A percentile compares a stretch with the other conserved stretches of the same genome.
phyloP scores from a whole-genome alignment of 1,140 invertebrate species.

The Nasonia giraulti region DNA sequence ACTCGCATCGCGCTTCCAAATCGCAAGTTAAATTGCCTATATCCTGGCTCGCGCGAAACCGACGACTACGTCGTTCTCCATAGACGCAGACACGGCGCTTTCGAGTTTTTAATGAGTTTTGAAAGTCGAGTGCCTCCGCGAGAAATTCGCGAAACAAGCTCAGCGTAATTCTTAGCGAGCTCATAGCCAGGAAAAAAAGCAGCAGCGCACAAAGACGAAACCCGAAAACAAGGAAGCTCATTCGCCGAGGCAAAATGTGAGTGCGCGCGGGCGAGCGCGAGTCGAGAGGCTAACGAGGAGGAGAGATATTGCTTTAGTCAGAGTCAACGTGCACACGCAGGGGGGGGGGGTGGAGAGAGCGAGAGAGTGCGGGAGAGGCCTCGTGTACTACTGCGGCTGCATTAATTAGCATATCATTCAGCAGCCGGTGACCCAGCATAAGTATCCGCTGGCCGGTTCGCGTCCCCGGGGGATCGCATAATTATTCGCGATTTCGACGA shows the following conservation, averaged over 20 bases:
- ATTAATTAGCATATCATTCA: slow-evolving; percentile 40
- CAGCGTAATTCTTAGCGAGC: neutral
- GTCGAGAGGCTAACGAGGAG: slow-evolving; percentile 16
- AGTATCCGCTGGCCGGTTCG: neutral
- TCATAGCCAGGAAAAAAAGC: neutral
- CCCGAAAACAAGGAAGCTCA: neutral
- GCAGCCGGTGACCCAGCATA: neutral
- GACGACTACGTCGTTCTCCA: too few relatives aligned
- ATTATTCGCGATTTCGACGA: slow-evolving; percentile 31
- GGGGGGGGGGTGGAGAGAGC: neutral
- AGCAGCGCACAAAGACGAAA: neutral
- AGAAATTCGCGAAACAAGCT: neutral
- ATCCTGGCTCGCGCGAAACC: neutral
- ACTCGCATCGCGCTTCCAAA: too few relatives aligned
- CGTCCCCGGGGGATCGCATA: slow-evolving; percentile 21
- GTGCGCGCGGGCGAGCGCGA: neutral
- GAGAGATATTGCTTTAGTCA: slow-evolving; percentile 12
- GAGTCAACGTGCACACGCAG: neutral
- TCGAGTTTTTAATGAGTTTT: neutral
- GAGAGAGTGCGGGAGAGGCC: neutral
- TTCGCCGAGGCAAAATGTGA: neutral
- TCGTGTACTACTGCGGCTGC: slow-evolving; percentile 19
- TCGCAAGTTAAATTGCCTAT: neutral
- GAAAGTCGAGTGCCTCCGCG: neutral
- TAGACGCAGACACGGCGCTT: too few relatives aligned